Evolutionary conservation across 2,113 vertebrate genomes (phyloP).

Genomic region (Recurvirostra avosetta): DNA sequence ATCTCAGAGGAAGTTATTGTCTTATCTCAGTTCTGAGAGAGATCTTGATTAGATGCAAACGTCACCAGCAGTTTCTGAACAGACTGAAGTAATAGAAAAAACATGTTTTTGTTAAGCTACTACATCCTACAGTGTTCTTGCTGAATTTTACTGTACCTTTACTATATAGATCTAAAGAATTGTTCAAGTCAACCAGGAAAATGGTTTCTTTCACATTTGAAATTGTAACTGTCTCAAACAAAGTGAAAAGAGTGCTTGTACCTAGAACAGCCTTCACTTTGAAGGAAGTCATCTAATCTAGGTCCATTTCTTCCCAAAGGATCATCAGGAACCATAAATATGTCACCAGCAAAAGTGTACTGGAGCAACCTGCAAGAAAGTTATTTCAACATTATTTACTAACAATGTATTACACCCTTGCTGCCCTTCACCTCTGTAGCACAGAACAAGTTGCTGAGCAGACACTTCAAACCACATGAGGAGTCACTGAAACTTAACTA

Average conservation of each 20-base stretch:
- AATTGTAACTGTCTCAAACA: not conserved
- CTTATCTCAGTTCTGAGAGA: not conserved
- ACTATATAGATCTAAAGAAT: not conserved
- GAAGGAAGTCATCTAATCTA: conserved; percentile 85
- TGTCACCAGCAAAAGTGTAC: conserved; percentile 93
- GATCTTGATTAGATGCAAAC: not conserved
- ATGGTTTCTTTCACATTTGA: not conserved
- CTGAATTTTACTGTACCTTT: not conserved
- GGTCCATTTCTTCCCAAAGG: conserved; percentile 92
- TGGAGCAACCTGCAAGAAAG: conserved; percentile 84
- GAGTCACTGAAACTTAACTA: not conserved
- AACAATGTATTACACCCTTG: not conserved
- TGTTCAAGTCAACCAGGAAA: not conserved
- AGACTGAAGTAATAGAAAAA: not conserved
- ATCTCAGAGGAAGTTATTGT: not conserved
- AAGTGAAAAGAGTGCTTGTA: conserved; percentile 48
- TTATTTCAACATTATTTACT: not conserved
- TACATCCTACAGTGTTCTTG: not conserved
- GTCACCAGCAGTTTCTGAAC: not conserved
- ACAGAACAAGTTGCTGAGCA: not conserved
- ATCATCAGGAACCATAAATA: conserved; percentile 98
- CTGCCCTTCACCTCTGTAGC: not conserved
- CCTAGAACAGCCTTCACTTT: conserved; percentile 73
- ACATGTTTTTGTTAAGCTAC: not conserved
- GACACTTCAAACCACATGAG: not conserved